These are phyloP conservation scores for Magallana angulata DNA, from an alignment of 1,140 invertebrate species.

Conservation along the genomic window DNA sequence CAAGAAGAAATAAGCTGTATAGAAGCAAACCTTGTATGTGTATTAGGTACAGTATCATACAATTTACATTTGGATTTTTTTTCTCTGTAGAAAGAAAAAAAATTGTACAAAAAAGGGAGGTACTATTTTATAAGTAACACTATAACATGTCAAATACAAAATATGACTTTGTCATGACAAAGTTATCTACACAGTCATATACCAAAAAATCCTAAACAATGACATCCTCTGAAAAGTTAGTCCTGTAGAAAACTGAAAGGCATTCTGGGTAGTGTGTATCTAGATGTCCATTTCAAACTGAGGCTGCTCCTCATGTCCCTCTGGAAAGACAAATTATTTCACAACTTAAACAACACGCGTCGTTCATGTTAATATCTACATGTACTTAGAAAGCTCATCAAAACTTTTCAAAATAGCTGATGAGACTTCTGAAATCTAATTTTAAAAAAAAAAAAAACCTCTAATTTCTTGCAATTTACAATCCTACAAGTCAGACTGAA, in stretches of 20 bases:
- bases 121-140: background rate
- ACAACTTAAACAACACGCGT: background rate
- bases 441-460: background rate
- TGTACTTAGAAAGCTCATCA: too few relatives aligned
- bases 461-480: background rate
- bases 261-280: constrained; percentile 62
- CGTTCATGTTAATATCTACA: too few relatives aligned
- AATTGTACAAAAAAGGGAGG: background rate
- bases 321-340: constrained; percentile 51
- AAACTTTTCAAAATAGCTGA: background rate
- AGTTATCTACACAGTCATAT: background rate
- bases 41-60: background rate
- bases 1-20: background rate
- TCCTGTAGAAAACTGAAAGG: constrained; percentile 58
- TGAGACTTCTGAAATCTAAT: background rate
- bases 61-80: background rate
- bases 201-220: background rate
- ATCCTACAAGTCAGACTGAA: too few relatives aligned
- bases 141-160: constrained; percentile 30
- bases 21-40: background rate
- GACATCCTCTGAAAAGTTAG: constrained; percentile 16
- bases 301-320: constrained; percentile 62
- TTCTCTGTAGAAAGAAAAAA: background rate
- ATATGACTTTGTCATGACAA: constrained; percentile 1
- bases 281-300: constrained; percentile 73